These are phyloP conservation scores for Conistra vaccinii DNA, from an alignment of 2,888 invertebrate species.

Conservation along the genomic window DNA sequence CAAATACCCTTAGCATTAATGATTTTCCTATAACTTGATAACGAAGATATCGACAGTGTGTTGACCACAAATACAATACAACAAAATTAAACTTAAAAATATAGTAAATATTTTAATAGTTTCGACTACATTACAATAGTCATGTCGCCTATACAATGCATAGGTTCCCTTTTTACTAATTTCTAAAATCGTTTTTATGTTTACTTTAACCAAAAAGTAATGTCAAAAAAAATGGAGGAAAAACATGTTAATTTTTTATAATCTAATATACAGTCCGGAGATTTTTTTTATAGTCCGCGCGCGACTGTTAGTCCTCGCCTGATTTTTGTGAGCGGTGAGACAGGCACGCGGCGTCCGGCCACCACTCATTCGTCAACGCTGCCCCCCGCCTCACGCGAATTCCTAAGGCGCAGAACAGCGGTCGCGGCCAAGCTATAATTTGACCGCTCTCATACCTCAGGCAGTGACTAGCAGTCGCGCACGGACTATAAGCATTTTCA, in stretches of 20 bases:
- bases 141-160: constrained; percentile 17
- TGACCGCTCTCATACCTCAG: no score
- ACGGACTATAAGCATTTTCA: neutral
- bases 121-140: constrained; percentile 8
- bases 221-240: neutral
- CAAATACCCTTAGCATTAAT: constrained; percentile 56
- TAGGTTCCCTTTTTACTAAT: constrained; percentile 27
- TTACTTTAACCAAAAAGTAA: neutral
- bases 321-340: no score
- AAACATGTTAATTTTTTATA: no score
- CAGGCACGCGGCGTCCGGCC: no score
- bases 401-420: no score
- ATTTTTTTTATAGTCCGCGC: no score
- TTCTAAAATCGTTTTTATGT: neutral
- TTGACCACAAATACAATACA: constrained; percentile 37
- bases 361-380: no score
- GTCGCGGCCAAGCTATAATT: no score
- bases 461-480: no score
- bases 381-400: no score
- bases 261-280: neutral
- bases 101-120: constrained; percentile 29
- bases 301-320: no score
- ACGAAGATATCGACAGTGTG: constrained; percentile 30
- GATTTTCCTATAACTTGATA: constrained; percentile 54
- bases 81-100: constrained; percentile 57